phyloP scores from a whole-genome alignment of 1,140 invertebrate genomes.

The Drosophila littoralis region DNA sequence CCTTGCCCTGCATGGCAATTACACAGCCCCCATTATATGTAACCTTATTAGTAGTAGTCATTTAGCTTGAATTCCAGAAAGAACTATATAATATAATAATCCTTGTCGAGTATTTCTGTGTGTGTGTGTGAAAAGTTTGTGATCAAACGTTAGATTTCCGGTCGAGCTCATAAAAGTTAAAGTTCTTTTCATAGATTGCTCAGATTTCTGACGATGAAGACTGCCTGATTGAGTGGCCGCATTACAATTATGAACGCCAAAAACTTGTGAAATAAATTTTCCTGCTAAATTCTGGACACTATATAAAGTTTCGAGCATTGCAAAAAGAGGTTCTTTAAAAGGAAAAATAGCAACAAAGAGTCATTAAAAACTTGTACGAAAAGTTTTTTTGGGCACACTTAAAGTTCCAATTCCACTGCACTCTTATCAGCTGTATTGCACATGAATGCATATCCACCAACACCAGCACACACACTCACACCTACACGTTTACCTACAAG shows the following conservation, averaged over 20 bases:
- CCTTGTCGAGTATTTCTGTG: not conserved
- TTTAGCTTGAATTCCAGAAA: conserved; percentile 5
- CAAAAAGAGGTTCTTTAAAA: not conserved
- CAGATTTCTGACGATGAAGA: not conserved
- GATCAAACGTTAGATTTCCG: not conserved
- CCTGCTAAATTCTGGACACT: conserved; percentile 7
- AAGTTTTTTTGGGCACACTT: conserved; percentile 9
- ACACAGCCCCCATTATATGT: conserved; percentile 97
- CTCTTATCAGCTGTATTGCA: conserved; percentile 53
- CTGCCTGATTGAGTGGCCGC: not conserved
- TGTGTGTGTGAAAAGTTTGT: not conserved
- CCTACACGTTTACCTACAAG: not conserved
- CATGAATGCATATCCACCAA: conserved; percentile 57
- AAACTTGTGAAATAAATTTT: conserved; percentile 20
- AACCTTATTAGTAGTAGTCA: conserved; percentile 92
- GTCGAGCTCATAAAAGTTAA: not conserved
- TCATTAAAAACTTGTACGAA: conserved; percentile 44
- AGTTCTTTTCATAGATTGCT: not conserved
- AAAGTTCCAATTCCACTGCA: conserved; percentile 12
- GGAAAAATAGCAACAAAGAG: conserved; percentile 25
- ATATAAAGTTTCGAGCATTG: conserved; percentile 11
- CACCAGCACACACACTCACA: not conserved
- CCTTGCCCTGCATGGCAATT: conserved; percentile 98
- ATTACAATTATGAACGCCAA: conserved; percentile 2
- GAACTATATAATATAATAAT: not conserved